These are phyloP conservation scores for Microdon myrmicae DNA, from an alignment of 2,888 invertebrate genomes.

Conservation along the genomic window DNA sequence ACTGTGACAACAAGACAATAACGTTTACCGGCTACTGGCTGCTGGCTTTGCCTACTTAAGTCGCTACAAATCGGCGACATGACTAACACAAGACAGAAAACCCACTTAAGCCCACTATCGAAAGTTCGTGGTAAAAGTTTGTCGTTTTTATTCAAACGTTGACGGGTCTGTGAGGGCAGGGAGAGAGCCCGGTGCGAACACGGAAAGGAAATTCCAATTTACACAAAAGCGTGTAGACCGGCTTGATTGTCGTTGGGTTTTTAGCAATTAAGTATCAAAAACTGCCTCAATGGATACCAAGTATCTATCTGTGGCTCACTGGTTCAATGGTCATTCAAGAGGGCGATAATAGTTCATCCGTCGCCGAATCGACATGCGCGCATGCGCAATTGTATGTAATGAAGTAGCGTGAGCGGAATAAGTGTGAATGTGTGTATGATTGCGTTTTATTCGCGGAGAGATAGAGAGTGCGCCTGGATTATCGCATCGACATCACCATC, in stretches of 20 bases:
- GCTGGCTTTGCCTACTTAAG: slow-evolving; percentile 46
- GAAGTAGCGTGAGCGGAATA: slow-evolving; percentile 28
- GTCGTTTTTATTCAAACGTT: slow-evolving; percentile 14
- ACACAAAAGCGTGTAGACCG: slow-evolving; percentile 44
- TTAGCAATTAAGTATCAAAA: slow-evolving; percentile 49
- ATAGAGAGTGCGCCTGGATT: slow-evolving; percentile 19
- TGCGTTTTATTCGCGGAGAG: slow-evolving; percentile 21
- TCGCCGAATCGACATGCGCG: slow-evolving; percentile 36
- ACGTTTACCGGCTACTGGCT: slow-evolving; percentile 26
- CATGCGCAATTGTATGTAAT: slow-evolving; percentile 44
- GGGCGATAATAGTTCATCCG: slow-evolving; percentile 52
- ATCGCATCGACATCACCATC: slow-evolving; percentile 42
- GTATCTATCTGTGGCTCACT: slow-evolving; percentile 42
- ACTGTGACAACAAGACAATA: slow-evolving; percentile 3
- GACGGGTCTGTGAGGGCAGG: slow-evolving; percentile 13
- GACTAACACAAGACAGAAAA: slow-evolving; percentile 18
- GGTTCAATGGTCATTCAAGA: slow-evolving; percentile 51
- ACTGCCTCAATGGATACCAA: slow-evolving; percentile 35
- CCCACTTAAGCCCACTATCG: slow-evolving; percentile 47
- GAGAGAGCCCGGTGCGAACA: slow-evolving; percentile 42
- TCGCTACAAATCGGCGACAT: slow-evolving; percentile 52
- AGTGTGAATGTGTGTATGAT: slow-evolving; percentile 12
- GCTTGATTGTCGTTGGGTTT: slow-evolving; percentile 20
- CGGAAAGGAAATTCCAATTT: slow-evolving; percentile 51
- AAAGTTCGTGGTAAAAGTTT: slow-evolving; percentile 51